These are phyloP conservation scores for Silurus lanzhouensis DNA, from an alignment of 2,797 vertebrate genomes.

Conservation along the genomic window DNA sequence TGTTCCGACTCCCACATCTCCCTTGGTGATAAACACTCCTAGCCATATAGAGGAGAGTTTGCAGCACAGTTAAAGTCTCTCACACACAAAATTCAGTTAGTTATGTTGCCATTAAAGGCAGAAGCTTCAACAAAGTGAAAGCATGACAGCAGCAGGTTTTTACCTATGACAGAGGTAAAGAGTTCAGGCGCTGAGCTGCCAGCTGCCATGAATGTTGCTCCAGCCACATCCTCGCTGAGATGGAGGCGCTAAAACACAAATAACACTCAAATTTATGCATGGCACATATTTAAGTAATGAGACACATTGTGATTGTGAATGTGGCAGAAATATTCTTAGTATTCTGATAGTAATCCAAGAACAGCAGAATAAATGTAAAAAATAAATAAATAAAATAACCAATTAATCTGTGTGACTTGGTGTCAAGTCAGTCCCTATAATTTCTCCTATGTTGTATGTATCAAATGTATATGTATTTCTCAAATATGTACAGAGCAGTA, in stretches of 20 bases:
- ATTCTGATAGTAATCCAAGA: neutral
- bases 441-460: neutral
- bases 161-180: constrained; percentile 98
- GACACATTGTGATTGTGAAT: neutral
- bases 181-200: constrained; percentile 96
- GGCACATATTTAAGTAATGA: neutral
- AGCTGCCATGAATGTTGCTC: constrained; percentile 97
- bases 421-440: neutral
- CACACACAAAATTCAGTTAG: constrained; percentile 17
- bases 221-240: constrained; percentile 95
- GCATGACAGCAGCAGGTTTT: constrained; percentile 53
- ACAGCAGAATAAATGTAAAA: neutral
- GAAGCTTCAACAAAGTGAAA: neutral
- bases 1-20: constrained; percentile 94
- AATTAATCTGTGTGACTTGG: neutral
- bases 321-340: neutral
- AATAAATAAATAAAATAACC: no score
- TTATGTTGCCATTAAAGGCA: constrained; percentile 7
- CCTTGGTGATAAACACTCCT: constrained; percentile 98
- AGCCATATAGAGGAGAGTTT: constrained; percentile 42
- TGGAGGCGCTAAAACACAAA: constrained; percentile 80
- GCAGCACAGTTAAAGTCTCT: constrained; percentile 19
- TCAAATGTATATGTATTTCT: no score
- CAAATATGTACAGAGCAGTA: no score
- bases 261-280: neutral